A percentile compares a stretch with the other conserved stretches of the same genome.
These are phyloP conservation scores for Erinaceus europaeus DNA, from an alignment of 2,113 vertebrate species.

Conservation along the genomic window DNA sequence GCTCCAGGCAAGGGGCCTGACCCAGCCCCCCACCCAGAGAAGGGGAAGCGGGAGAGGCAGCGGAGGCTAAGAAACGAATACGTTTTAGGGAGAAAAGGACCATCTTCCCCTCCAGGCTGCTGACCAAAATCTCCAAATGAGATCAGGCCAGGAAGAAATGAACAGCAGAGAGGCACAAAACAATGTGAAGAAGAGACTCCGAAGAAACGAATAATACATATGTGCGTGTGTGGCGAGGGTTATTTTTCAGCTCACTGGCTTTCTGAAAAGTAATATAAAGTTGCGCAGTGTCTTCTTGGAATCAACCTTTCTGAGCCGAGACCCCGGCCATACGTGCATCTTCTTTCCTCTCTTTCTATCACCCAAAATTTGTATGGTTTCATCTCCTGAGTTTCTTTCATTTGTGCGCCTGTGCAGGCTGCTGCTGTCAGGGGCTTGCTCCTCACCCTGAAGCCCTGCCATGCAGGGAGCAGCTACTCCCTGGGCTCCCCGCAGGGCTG, in stretches of 20 bases:
- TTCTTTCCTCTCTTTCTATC: slow-evolving; percentile 76
- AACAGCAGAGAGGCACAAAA: slow-evolving; percentile 68
- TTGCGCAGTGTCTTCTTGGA: slow-evolving; percentile 68
- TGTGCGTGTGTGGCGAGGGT: slow-evolving; percentile 67
- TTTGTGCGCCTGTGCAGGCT: slow-evolving; percentile 64
- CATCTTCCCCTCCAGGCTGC: slow-evolving; percentile 49
- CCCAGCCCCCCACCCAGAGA: background rate
- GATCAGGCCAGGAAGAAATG: slow-evolving; percentile 70
- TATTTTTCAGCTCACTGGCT: slow-evolving; percentile 80
- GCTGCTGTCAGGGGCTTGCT: slow-evolving; percentile 47
- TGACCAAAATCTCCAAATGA: slow-evolving; percentile 70
- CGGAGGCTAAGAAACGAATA: slow-evolving; percentile 26
- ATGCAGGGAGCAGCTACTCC: background rate
- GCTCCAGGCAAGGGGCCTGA: background rate
- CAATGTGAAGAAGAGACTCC: slow-evolving; percentile 73
- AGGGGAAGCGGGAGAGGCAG: background rate
- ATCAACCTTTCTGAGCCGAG: slow-evolving; percentile 74
- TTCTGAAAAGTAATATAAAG: slow-evolving; percentile 79
- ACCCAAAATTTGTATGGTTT: slow-evolving; percentile 75
- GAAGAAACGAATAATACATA: slow-evolving; percentile 73
- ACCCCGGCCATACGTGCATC: slow-evolving; percentile 56
- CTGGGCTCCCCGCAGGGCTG: slow-evolving; percentile 45
- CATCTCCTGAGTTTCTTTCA: slow-evolving; percentile 71
- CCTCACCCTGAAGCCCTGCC: background rate
- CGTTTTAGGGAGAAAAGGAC: slow-evolving; percentile 6